Conservation (phyloP, 2,113 vertebrate genomes). For the Phrynosoma platyrhinos region DNA sequence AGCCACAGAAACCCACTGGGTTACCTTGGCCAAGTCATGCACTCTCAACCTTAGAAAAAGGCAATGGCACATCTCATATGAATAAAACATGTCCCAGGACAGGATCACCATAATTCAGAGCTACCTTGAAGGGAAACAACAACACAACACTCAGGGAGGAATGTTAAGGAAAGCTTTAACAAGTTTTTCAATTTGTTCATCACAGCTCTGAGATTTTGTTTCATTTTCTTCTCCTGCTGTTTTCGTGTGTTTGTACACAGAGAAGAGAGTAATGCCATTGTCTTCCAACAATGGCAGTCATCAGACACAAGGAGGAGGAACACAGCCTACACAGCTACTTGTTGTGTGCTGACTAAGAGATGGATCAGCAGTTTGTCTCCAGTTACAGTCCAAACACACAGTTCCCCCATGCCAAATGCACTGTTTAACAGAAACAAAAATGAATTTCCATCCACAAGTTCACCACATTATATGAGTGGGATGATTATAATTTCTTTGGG, state of each 20-base stretch:
- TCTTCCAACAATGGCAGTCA: background rate
- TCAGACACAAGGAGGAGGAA: background rate
- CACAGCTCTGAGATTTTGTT: background rate
- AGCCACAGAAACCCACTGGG: too few relatives aligned
- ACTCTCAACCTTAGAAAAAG: too few relatives aligned
- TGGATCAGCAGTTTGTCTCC: background rate
- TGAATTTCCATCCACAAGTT: background rate
- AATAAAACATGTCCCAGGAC: too few relatives aligned
- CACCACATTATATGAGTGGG: background rate
- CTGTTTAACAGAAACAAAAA: background rate
- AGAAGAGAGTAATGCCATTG: background rate
- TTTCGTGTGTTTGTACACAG: background rate
- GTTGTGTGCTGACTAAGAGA: background rate
- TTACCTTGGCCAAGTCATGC: too few relatives aligned
- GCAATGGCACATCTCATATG: too few relatives aligned
- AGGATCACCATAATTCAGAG: too few relatives aligned
- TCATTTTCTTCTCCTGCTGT: background rate
- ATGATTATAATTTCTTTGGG: background rate
- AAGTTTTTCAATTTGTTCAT: background rate
- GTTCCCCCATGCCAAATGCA: background rate
- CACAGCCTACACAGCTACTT: background rate
- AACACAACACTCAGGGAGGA: too few relatives aligned
- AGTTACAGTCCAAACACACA: background rate
- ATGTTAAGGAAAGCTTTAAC: too few relatives aligned
- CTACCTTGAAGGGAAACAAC: too few relatives aligned